phyloP scores from a whole-genome alignment of 2,797 vertebrate genomes.

The Eidolon dupreanum region DNA sequence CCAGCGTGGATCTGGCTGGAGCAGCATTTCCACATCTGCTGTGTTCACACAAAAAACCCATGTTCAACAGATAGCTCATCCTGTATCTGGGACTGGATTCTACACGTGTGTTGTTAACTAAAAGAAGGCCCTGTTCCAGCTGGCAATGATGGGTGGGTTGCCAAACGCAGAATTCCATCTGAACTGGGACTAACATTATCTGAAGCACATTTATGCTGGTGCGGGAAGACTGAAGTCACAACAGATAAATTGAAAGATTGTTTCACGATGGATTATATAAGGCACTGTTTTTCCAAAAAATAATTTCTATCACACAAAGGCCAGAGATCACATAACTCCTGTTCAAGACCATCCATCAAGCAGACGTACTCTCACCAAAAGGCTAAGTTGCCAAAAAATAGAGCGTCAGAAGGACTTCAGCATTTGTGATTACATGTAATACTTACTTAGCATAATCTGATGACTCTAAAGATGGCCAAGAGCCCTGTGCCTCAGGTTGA shows the following conservation, averaged over 20 bases:
- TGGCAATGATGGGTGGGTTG: conserved; percentile 65
- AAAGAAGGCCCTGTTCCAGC: conserved; percentile 71
- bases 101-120: conserved; percentile 68
- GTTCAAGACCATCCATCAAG: conserved; percentile 80
- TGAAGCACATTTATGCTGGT: conserved; percentile 72
- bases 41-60: conserved; percentile 19
- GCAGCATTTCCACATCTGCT: conserved; percentile 80
- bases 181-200: conserved; percentile 65
- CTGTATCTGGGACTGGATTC: conserved; percentile 61
- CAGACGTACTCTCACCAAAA: conserved; percentile 74
- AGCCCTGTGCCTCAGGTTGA: neutral
- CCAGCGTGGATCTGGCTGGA: conserved; percentile 36
- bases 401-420: conserved; percentile 29
- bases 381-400: conserved; percentile 74
- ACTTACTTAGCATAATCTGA: neutral
- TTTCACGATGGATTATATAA: conserved; percentile 69
- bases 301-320: conserved; percentile 76
- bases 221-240: conserved; percentile 65
- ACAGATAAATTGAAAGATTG: conserved; percentile 66
- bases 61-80: conserved; percentile 60
- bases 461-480: neutral
- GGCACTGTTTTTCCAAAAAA: conserved; percentile 68
- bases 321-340: conserved; percentile 80
- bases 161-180: conserved; percentile 62
- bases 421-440: conserved; percentile 70